Conservation (phyloP, 2,888 invertebrate species). For the Actias luna region DNA sequence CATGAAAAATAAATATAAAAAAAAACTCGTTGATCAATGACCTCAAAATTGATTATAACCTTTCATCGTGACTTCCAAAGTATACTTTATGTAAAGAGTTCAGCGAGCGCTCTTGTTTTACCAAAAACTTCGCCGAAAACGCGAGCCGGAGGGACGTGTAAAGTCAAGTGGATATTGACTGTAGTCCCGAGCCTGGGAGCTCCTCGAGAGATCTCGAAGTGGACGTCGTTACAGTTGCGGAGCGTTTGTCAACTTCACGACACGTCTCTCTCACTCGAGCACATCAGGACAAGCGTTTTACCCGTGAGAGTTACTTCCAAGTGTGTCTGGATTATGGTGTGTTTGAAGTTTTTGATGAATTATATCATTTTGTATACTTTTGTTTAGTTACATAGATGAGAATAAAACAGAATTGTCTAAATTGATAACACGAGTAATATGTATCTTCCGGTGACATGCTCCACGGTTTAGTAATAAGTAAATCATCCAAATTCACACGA, state of each 20-base stretch:
- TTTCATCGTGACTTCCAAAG: too few species aligned
- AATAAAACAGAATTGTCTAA: too few species aligned
- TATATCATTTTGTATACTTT: background rate
- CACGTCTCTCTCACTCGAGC: conserved; percentile 20
- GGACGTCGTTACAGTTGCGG: conserved; percentile 34
- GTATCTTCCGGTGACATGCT: too few species aligned
- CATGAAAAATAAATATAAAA: too few species aligned
- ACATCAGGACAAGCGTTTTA: conserved; percentile 21
- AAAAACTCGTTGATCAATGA: too few species aligned
- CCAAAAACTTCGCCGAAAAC: conserved; percentile 26
- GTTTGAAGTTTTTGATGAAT: background rate
- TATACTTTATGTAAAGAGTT: background rate
- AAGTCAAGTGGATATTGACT: conserved; percentile 49
- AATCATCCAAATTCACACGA: too few species aligned
- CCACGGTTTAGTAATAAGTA: too few species aligned
- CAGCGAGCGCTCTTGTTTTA: background rate
- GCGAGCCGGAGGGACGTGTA: conserved; percentile 42
- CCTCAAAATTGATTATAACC: too few species aligned
- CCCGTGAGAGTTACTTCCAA: conserved; percentile 14
- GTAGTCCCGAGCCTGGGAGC: conserved; percentile 14
- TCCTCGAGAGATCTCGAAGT: conserved; percentile 26
- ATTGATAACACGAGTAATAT: too few species aligned
- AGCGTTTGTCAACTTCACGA: conserved; percentile 14
- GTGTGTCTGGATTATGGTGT: background rate
- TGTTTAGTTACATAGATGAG: too few species aligned